These are phyloP conservation scores for Oopsacas minuta DNA, from an alignment of 37 sponge, comb jelly and placozoan genomes.

Conservation along the genomic window DNA sequence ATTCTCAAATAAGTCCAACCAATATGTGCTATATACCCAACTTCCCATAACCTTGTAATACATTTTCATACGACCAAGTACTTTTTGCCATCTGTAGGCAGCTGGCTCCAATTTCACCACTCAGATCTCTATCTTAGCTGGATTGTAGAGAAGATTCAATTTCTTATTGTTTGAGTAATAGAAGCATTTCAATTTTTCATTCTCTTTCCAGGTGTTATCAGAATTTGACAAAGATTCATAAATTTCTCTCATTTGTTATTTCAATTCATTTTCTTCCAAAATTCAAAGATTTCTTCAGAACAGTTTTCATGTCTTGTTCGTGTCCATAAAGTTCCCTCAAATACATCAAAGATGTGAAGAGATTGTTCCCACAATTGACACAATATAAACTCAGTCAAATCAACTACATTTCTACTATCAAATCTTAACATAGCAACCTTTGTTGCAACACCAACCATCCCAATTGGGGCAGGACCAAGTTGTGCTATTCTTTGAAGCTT, in stretches of 20 bases:
- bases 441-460: no score
- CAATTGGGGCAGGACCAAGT: no score
- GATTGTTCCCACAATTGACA: neutral
- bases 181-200: slow-evolving; percentile 56
- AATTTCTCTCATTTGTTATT: neutral
- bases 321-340: neutral
- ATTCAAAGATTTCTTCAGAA: neutral
- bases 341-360: neutral
- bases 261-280: neutral
- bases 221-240: neutral
- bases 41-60: no score
- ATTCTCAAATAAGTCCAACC: no score
- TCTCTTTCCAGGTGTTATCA: neutral
- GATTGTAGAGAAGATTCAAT: slow-evolving; percentile 53
- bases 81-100: slow-evolving; percentile 56
- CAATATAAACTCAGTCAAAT: neutral
- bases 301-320: neutral
- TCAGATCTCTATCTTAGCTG: slow-evolving; percentile 65
- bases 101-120: slow-evolving; percentile 55
- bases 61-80: no score
- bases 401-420: no score
- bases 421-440: no score
- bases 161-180: slow-evolving; percentile 36
- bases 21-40: no score
- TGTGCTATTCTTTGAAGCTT: no score